Percentiles rank a stretch among this genome's conserved stretches.
Conservation (phyloP, 2,113 vertebrate species). For the Pholis gunnellus region DNA sequence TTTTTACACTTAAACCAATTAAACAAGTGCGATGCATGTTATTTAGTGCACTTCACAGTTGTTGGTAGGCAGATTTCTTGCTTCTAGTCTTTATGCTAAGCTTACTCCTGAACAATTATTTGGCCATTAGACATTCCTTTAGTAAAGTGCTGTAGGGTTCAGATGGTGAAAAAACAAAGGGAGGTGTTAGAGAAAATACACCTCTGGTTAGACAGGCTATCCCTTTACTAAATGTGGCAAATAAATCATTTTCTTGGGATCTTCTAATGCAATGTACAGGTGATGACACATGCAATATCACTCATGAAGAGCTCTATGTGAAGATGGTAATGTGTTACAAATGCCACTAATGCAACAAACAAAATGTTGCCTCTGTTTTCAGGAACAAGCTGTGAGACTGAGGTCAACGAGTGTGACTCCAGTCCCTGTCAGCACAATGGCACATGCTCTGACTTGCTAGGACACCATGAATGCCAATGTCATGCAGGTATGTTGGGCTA, state of each 20-base stretch:
- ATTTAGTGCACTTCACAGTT: not conserved
- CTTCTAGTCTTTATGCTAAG: not conserved
- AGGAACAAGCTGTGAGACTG: constrained; percentile 84
- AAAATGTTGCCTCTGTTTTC: constrained; percentile 17
- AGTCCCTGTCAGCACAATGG: constrained; percentile 85
- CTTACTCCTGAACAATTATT: not conserved
- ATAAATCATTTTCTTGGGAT: not conserved
- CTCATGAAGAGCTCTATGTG: not conserved
- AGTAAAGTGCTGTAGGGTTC: not conserved
- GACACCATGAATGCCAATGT: constrained; percentile 83
- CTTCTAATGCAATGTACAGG: not conserved
- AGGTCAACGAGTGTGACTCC: constrained; percentile 81
- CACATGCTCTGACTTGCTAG: constrained; percentile 78
- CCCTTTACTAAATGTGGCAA: not conserved
- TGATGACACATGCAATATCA: not conserved
- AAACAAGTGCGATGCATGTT: not conserved
- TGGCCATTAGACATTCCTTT: not conserved
- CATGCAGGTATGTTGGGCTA: constrained; percentile 79
- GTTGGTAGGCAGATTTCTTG: not conserved
- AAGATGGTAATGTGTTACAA: not conserved
- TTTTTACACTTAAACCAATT: not conserved
- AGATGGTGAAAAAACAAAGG: not conserved
- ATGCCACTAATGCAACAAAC: not conserved
- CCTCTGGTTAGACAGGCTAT: not conserved
- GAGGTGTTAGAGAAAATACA: not conserved